Percentiles rank a stretch among this genome's conserved stretches.
Evolutionary conservation across 2,888 invertebrate genomes (phyloP).

Genomic region (Agrochola litura): DNA sequence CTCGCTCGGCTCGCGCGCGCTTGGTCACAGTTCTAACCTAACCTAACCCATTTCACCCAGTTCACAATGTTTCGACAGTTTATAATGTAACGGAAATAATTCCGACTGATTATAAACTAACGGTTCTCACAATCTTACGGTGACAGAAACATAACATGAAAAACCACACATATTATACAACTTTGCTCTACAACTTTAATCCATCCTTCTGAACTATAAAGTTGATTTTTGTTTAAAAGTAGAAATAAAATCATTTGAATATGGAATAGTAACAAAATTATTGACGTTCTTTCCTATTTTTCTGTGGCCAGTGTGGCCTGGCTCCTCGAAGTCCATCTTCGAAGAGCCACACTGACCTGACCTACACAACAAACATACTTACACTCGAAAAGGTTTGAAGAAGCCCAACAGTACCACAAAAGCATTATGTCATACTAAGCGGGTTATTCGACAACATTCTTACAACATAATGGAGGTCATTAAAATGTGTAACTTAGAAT

Average conservation of each 20-base stretch:
- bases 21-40: no score
- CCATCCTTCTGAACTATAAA: neutral
- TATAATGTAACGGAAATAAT: no score
- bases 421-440: neutral
- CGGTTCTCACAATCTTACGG: no score
- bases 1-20: no score
- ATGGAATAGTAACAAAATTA: neutral
- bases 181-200: neutral
- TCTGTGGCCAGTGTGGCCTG: neutral
- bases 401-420: no score
- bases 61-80: no score
- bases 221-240: neutral
- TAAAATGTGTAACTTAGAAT: slow-evolving; percentile 2
- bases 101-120: no score
- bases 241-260: neutral
- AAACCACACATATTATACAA: neutral
- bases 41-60: no score
- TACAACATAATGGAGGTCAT: neutral
- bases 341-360: no score
- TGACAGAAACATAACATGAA: neutral
- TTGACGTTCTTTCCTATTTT: neutral
- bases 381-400: no score
- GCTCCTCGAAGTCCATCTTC: neutral
- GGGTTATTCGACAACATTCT: neutral
- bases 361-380: no score